Evolutionary conservation across 2,888 invertebrate species (phyloP), one percentile per base, ranked within the genome.

Genomic region (Ophraella communa): DNA sequence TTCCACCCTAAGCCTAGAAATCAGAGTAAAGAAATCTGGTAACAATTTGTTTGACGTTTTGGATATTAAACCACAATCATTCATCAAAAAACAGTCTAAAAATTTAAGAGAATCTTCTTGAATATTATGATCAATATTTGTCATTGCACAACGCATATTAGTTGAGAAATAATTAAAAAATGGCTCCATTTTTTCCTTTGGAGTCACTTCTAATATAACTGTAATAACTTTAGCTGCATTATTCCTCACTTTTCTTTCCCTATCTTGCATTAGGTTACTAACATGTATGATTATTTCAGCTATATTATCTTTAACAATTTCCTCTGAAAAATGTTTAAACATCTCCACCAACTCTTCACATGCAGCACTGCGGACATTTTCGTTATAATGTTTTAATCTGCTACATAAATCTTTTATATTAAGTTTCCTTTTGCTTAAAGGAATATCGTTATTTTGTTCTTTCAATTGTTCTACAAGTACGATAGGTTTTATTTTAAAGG

Each of bases 401-500:
- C 69, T 72, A 33, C 92, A 77, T 5, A 94, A 83, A 72, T 93
- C 93, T 79, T 89, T 89, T 0, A 90, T 80, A 77, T 87, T 90
- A 2, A 91, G 85, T 76, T 92, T 92, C 65, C 88, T 85, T 30
- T 84, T 86, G 54, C 91, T 91, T 33, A 90, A 81, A 54, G 87
- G 85, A 74, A 89, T 87, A 4, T 83, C 79, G 18, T 81, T 58
- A 24, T 67, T 83, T 74, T 86, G 86, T 23, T 80, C 76, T 73
- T 84, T 84, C 14, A 94, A 79, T 77, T 96, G 95, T 74, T 93
- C 91, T 44, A 87, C 87, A 39, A 97, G 86, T 1, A 94, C 85
- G 71, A 97, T 95, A 77, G 94, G 93, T 76, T 92, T 92, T 0
- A 95, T 88, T 86, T 95, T 95, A 76, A 97, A 96, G 74, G 90